Base-by-base conservation (phyloP, 2,888 invertebrate genomes). In the Isoperla grammatica region DNA sequence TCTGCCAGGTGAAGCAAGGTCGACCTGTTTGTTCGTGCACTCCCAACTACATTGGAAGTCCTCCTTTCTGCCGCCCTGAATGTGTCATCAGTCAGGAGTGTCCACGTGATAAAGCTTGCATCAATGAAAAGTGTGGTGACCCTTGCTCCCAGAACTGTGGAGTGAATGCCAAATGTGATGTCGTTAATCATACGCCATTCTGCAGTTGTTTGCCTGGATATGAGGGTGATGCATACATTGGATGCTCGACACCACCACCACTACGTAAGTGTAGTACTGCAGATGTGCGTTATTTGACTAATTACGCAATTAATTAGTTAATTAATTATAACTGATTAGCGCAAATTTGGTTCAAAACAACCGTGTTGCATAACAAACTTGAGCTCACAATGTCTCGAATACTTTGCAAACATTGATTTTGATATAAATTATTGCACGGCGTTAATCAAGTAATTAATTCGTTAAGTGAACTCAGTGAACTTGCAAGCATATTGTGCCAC, bases 21-120 rank as follows among this genome's bases (percentile, higher is more conserved):
- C 81, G 87, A 69, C 86, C 91, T 23, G 86, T 91, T 22, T 89
- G 92, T 72, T 89, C 89, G 0, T 92, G 90, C 70, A 80, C 82
- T 50, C 84, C 84, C 37, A 87, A 87, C 68, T 91, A 88, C 71
- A 82, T 88, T 58, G 91, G 91, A 56, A 86, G 83, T 67, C 90
- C 91, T 43, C 91, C 88, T 8, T 86, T 84, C 70, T 90, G 90
- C 70, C 79, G 86, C 68, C 91, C 91, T 40, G 90, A 92, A 76
- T 92, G 92, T 75, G 81, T 89, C 5, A 82, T 88, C 57, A 91
- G 85, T 71, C 86, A 87, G 71, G 91, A 92, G 75, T 92, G 92
- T 73, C 82, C 87, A 17, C 76, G 82, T 63, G 80, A 88, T 71
- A 83, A 84, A 75, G 89, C 89, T 11, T 92, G 92, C 69, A 83